A percentile compares a stretch with the other conserved stretches of the same genome.
These are phyloP conservation scores for Neopelma chrysocephalum DNA, from an alignment of 2,797 vertebrate genomes.

Conservation along the genomic window DNA sequence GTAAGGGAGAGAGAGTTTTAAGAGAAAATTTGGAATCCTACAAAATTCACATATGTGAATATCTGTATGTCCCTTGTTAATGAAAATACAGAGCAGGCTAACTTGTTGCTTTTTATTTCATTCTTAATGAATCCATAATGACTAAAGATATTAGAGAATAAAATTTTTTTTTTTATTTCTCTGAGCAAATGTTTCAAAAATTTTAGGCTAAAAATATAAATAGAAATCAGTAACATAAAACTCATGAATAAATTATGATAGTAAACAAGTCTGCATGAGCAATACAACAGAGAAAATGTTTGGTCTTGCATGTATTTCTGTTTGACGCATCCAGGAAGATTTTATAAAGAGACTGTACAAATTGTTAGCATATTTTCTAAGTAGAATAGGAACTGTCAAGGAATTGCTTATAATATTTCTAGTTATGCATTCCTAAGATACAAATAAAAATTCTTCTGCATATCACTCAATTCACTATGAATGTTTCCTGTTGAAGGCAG, in stretches of 20 bases:
- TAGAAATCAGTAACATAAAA: neutral
- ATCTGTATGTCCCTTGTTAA: neutral
- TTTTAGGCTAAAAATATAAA: neutral
- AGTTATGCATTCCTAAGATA: conserved; percentile 26
- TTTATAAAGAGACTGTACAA: neutral
- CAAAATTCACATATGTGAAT: neutral
- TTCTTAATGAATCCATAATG: neutral
- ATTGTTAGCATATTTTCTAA: conserved; percentile 47
- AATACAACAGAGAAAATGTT: neutral
- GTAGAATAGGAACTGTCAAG: conserved; percentile 33
- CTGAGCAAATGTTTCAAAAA: neutral
- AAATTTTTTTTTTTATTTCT: neutral
- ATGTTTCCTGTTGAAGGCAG: neutral
- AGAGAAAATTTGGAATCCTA: neutral
- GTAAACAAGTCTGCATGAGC: neutral
- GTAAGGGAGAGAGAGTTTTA: neutral
- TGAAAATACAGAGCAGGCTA: neutral
- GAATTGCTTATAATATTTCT: conserved; percentile 38
- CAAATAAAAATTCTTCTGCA: conserved; percentile 29
- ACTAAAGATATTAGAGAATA: neutral
- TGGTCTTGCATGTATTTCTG: neutral
- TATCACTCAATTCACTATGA: neutral
- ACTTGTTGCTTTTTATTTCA: neutral
- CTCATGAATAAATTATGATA: neutral
- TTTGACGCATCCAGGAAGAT: neutral